Evolutionary conservation across 2,888 invertebrate species (phyloP).

Genomic region (Disparrhopalites patrizii): DNA sequence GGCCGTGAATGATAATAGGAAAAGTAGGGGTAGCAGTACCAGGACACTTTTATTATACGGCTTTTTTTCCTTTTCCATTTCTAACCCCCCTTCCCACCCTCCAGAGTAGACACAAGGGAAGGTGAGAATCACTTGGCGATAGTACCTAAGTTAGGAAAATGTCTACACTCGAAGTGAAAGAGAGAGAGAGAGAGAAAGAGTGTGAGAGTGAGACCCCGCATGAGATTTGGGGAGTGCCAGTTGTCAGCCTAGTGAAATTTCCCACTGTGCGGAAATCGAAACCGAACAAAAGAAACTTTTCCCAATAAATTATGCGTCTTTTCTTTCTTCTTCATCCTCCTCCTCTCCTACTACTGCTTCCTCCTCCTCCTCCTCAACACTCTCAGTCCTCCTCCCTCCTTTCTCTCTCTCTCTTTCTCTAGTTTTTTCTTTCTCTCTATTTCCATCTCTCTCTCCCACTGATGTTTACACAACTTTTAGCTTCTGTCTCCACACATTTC

Average conservation of each 20-base stretch:
- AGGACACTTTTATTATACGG: too few relatives aligned
- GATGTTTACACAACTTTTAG: constrained; percentile 28
- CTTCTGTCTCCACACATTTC: constrained; percentile 15
- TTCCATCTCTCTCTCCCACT: too few relatives aligned
- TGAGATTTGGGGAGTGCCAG: constrained; percentile 25
- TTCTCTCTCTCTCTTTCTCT: background rate
- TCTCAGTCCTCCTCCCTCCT: too few relatives aligned
- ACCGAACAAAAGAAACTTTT: constrained; percentile 25
- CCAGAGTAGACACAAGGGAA: background rate
- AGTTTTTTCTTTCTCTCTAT: too few relatives aligned
- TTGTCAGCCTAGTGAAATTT: constrained; percentile 24
- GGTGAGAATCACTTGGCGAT: constrained; percentile 13
- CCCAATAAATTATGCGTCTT: constrained; percentile 29
- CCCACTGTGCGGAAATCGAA: constrained; percentile 27
- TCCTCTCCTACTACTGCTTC: too few relatives aligned
- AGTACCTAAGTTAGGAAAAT: too few relatives aligned
- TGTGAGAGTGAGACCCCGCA: constrained; percentile 11
- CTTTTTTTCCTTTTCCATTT: background rate
- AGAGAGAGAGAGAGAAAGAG: background rate
- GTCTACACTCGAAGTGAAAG: background rate
- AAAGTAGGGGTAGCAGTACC: too few relatives aligned
- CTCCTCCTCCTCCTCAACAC: too few relatives aligned
- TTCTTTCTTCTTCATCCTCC: constrained; percentile 4
- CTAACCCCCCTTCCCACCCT: background rate
- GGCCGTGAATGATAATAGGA: too few relatives aligned